Evolutionary conservation across 2,888 invertebrate species (phyloP).

Genomic region (Hesperia comma): DNA sequence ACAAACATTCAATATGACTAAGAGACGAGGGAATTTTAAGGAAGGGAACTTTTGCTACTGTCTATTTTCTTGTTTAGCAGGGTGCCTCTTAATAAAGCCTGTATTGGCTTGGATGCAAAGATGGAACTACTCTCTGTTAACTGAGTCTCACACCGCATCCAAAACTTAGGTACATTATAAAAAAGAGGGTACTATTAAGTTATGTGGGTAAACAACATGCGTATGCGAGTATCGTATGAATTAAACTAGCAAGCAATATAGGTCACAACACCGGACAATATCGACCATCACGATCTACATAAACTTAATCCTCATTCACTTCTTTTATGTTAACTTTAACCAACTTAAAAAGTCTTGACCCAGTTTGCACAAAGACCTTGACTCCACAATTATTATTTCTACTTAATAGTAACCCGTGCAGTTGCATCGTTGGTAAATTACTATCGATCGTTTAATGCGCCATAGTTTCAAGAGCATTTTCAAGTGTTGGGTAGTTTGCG

Average conservation of each 20-base stretch:
- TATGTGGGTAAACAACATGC: neutral
- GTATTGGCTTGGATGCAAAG: too few species aligned
- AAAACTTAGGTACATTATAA: neutral
- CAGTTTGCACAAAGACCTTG: constrained; percentile 10
- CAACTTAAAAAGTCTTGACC: constrained; percentile 18
- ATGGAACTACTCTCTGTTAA: neutral
- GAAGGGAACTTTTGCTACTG: too few species aligned
- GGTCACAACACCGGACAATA: constrained; percentile 1
- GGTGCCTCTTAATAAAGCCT: too few species aligned
- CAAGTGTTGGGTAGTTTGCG: neutral
- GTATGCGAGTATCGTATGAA: neutral
- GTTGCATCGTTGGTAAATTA: constrained; percentile 22
- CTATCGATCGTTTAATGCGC: constrained; percentile 17
- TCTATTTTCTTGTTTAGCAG: too few species aligned
- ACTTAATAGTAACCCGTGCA: constrained; percentile 4
- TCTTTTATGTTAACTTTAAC: constrained; percentile 9
- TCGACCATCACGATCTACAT: constrained; percentile 8
- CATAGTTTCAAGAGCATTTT: constrained; percentile 1
- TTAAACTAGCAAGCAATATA: neutral
- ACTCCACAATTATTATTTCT: constrained; percentile 20
- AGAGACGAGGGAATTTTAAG: too few species aligned
- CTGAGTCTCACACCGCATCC: neutral
- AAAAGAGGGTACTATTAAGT: neutral
- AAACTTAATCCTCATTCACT: constrained; percentile 9
- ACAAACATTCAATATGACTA: too few species aligned